These are phyloP conservation scores for Hypena proboscidalis DNA, from an alignment of 2,888 invertebrate genomes.

Conservation along the genomic window DNA sequence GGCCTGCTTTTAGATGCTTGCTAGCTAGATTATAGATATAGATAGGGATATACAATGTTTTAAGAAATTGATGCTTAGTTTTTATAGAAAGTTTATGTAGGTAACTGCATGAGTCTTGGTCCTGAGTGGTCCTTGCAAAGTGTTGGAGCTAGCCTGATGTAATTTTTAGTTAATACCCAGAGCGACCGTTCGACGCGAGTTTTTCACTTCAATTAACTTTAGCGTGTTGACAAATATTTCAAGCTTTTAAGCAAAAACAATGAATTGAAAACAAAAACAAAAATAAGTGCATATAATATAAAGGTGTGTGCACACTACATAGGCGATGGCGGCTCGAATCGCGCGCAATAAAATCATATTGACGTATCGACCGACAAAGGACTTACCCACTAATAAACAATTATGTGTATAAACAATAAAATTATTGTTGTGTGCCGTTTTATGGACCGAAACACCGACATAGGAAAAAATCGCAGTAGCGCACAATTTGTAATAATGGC, in stretches of 20 bases:
- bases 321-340: conserved; percentile 63
- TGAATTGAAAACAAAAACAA: conserved; percentile 22
- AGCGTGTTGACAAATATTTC: conserved; percentile 33
- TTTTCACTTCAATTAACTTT: no score
- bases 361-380: conserved; percentile 69
- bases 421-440: conserved; percentile 65
- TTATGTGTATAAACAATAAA: conserved; percentile 75
- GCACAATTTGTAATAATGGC: conserved; percentile 14
- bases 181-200: no score
- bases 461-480: conserved; percentile 26
- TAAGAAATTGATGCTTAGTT: no score
- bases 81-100: no score
- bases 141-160: no score
- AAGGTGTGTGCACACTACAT: conserved; percentile 37
- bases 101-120: no score
- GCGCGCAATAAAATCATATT: conserved; percentile 62
- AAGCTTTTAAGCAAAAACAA: conserved; percentile 30
- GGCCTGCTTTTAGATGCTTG: no score
- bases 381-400: conserved; percentile 69
- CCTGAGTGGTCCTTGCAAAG: no score
- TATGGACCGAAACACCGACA: conserved; percentile 63
- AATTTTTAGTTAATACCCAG: no score
- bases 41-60: no score
- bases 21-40: no score
- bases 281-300: conserved; percentile 19